Base-by-base conservation (phyloP, 2,113 vertebrate species). In the Jacana jacana region DNA sequence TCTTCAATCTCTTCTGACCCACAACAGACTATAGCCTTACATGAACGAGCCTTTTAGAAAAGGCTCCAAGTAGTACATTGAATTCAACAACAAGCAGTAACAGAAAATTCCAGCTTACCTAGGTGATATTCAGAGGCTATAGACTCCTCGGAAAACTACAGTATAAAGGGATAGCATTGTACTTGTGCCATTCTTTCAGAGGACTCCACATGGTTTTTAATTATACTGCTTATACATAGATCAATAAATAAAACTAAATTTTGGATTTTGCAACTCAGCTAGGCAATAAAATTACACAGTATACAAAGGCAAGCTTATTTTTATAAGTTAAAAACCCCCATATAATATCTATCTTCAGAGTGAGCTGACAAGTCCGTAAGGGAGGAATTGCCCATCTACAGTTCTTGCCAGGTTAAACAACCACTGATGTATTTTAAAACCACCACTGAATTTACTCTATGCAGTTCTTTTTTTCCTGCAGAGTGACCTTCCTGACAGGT, bases 81-180 rank as follows among this genome's bases (percentile, higher is more conserved):
- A 92, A 28, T 81, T 77, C 65, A 90, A 91, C 92, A 91, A 81
- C 93, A 88, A 94, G 80, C 92, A 93, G 80, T 86, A 93, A 96
- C 68, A 86, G 42, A 94, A 95, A 96, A 95, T 95, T 93, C 64
- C 70, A 91, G 94, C 95, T 97, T 97, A 97, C 93, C 91, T 92
- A 96, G 86, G 81, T 89, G 96, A 91, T 23, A 97, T 51, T 97
- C 96, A 95, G 84, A 91, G 84, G 91, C 84, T 97, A 94, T 39
- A 93, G 81, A 96, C 86, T 94, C 95, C 93, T 96, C 54, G 84
- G 93, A 95, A 96, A 95, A 97, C 95, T 96, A 96, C 91, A 97
- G 92, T 68, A 96, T 77, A 96, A 97, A 97, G 96, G 96, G 79
- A 96, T 86, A 97, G 94, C 35, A 18, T 91, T 97, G 95, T 96